Evolutionary conservation across 2,797 vertebrate species (phyloP).

Genomic region (Echeneis naucrates): DNA sequence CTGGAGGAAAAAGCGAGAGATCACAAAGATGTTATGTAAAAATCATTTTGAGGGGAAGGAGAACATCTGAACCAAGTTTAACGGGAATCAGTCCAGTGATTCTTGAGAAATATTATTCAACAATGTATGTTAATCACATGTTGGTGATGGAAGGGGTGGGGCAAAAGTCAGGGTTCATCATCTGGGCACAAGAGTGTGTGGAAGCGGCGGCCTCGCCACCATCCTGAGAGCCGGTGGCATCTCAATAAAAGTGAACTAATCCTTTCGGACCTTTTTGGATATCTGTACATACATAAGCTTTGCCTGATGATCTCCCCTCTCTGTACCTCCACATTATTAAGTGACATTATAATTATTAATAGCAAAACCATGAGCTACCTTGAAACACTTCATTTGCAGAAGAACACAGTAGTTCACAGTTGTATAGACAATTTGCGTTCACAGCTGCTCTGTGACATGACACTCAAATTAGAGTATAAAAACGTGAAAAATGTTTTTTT

Average conservation of each 20-base stretch:
- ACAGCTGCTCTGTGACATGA: conserved; percentile 39
- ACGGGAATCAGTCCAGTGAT: background rate
- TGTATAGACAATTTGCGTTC: conserved; percentile 36
- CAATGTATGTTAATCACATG: background rate
- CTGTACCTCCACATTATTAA: conserved; percentile 16
- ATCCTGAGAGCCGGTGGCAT: background rate
- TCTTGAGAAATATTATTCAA: background rate
- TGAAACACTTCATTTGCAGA: conserved; percentile 17
- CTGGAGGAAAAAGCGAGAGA: background rate
- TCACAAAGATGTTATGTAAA: background rate
- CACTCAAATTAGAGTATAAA: conserved; percentile 38
- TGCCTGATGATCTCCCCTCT: conserved; percentile 54
- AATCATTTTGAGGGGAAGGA: background rate
- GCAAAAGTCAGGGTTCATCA: background rate
- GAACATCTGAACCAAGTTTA: background rate
- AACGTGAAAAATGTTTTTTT: conserved; percentile 29
- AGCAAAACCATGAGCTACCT: conserved; percentile 40
- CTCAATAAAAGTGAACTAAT: conserved; percentile 14
- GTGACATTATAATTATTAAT: conserved; percentile 26
- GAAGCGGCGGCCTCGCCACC: background rate
- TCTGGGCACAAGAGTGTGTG: background rate
- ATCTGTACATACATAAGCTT: conserved; percentile 32
- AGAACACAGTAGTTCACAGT: conserved; percentile 19
- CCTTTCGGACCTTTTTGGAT: conserved; percentile 28
- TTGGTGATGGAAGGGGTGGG: background rate